Percentiles rank a stretch among this genome's conserved stretches.
These are phyloP conservation scores for Darevskia mixta DNA, from an alignment of 2,797 vertebrate genomes.

Conservation along the genomic window DNA sequence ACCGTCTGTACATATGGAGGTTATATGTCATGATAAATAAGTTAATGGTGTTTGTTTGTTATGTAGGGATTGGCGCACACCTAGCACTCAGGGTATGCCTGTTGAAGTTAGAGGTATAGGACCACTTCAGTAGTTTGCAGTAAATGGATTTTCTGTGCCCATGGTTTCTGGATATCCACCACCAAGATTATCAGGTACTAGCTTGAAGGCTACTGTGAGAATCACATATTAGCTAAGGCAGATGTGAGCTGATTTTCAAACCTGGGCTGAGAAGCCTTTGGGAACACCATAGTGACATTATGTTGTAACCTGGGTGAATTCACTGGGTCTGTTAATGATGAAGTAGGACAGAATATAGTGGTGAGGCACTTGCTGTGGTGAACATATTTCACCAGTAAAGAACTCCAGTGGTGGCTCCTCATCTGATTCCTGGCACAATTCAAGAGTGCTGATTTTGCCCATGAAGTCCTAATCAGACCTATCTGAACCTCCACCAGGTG, in stretches of 20 bases:
- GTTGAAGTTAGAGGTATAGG: no score
- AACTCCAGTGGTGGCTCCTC: not conserved
- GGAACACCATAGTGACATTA: not conserved
- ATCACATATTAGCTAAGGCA: not conserved
- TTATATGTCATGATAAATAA: no score
- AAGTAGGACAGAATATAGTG: not conserved
- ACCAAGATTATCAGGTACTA: no score
- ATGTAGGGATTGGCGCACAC: no score
- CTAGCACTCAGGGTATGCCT: no score
- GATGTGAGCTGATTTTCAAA: not conserved
- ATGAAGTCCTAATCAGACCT: not conserved
- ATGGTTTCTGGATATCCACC: no score
- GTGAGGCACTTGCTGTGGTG: not conserved
- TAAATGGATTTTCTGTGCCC: no score
- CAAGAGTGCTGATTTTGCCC: not conserved
- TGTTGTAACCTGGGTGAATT: not conserved
- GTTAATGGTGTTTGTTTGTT: no score
- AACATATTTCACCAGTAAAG: not conserved
- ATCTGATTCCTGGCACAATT: not conserved
- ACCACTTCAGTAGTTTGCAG: no score
- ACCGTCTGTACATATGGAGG: not conserved
- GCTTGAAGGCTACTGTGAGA: not conserved
- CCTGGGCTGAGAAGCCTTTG: not conserved
- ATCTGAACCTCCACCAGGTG: not conserved
- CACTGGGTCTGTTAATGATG: not conserved